Evolutionary conservation across 1,140 invertebrate genomes (phyloP).

Genomic region (Diuraphis noxia): DNA sequence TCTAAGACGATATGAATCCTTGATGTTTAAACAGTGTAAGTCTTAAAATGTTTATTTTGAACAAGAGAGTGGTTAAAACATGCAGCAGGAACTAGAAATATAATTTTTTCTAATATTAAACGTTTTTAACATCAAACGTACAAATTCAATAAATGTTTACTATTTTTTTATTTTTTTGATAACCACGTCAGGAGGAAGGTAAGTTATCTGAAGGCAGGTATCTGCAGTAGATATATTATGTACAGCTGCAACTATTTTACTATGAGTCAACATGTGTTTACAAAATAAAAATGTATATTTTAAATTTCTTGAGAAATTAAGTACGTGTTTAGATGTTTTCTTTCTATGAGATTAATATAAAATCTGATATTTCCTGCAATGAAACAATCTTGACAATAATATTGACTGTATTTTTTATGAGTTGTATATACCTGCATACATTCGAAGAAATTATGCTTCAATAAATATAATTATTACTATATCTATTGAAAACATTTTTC

Average conservation of each 20-base stretch:
- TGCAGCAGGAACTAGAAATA: neutral
- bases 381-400: neutral
- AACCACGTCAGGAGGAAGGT: neutral
- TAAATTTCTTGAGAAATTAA: neutral
- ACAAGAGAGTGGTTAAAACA: neutral
- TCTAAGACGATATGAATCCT: neutral
- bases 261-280: neutral
- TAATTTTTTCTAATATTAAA: neutral
- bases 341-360: neutral
- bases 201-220: neutral
- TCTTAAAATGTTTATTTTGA: neutral
- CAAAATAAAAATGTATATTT: neutral
- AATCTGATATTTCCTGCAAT: neutral
- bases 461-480: neutral
- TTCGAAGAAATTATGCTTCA: neutral
- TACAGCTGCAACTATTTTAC: neutral
- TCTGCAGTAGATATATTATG: neutral
- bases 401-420: neutral
- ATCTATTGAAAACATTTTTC: neutral
- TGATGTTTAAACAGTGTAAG: neutral
- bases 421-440: neutral
- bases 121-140: neutral
- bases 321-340: neutral
- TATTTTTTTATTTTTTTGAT: neutral
- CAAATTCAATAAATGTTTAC: neutral